Evolutionary conservation across 2,797 vertebrate species (phyloP).

Genomic region (Phrynocephalus guinanensis): DNA sequence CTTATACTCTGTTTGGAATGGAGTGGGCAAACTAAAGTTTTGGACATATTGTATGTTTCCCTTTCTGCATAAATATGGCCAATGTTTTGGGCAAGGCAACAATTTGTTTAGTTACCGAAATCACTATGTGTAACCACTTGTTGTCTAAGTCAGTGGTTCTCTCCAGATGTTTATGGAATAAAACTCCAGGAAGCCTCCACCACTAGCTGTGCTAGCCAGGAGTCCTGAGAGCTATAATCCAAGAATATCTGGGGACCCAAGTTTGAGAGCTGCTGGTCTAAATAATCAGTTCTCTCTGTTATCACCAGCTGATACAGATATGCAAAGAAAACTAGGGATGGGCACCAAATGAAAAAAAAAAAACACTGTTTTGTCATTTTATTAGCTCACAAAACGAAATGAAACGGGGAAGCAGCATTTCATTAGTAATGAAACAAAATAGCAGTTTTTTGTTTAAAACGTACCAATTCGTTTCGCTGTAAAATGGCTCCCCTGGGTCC

Average conservation of each 20-base stretch:
- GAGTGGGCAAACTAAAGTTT: conserved; percentile 25
- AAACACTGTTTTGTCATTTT: too few relatives aligned
- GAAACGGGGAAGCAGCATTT: too few relatives aligned
- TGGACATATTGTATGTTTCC: neutral
- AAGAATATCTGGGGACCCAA: too few relatives aligned
- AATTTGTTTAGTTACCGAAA: neutral
- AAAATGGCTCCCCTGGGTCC: too few relatives aligned
- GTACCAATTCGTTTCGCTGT: too few relatives aligned
- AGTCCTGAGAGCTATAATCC: too few relatives aligned
- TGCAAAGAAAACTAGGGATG: neutral
- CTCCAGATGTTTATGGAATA: too few relatives aligned
- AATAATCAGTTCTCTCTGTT: neutral
- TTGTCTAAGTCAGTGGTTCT: neutral
- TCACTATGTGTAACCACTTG: neutral
- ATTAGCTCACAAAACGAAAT: too few relatives aligned
- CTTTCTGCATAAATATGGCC: neutral
- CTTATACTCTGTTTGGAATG: conserved; percentile 1
- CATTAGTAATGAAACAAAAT: neutral
- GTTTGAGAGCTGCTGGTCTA: neutral
- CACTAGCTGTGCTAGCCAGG: too few relatives aligned
- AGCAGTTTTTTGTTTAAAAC: too few relatives aligned
- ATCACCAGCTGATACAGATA: neutral
- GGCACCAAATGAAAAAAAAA: too few relatives aligned
- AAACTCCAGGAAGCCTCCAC: too few relatives aligned
- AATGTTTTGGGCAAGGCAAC: neutral